A percentile compares a stretch with the other conserved stretches of the same genome.
Evolutionary conservation across 2,797 vertebrate species (phyloP).

Genomic region (Scolopax bukidnonensis): DNA sequence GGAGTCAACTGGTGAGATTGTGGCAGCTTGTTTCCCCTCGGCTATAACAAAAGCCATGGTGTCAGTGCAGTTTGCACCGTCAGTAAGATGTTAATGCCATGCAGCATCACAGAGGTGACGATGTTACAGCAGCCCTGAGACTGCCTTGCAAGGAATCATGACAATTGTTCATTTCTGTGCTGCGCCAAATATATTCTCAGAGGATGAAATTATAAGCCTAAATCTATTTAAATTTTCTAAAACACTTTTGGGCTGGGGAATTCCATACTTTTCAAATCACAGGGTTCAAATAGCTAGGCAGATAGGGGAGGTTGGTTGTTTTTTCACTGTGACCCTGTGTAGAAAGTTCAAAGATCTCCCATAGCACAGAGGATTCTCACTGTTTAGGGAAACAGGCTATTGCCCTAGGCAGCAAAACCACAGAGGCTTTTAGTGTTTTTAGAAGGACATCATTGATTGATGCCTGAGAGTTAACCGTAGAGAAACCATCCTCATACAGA

Average conservation of each 20-base stretch:
- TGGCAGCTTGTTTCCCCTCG: fast-evolving
- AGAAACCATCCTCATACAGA: too few relatives aligned
- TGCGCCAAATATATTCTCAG: neutral
- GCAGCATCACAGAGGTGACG: neutral
- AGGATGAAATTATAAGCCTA: neutral
- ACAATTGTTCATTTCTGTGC: neutral
- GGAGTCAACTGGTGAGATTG: fast-evolving
- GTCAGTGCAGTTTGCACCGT: fast-evolving
- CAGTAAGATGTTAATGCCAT: fast-evolving
- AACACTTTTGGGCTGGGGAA: neutral
- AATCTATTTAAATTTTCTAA: neutral
- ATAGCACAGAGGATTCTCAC: neutral
- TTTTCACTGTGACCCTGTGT: neutral
- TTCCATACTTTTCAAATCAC: neutral
- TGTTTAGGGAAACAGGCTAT: neutral
- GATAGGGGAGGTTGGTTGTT: too few relatives aligned
- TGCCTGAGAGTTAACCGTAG: too few relatives aligned
- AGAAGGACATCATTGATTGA: too few relatives aligned
- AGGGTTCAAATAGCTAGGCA: neutral
- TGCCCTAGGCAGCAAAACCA: too few relatives aligned
- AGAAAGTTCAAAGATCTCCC: neutral
- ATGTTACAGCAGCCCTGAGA: neutral
- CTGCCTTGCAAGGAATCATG: neutral
- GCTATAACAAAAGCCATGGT: fast-evolving
- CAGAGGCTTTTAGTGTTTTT: too few relatives aligned